Evolutionary conservation across 2,797 vertebrate species (phyloP), one percentile per base, ranked within the genome.

Genomic region (Chelon labrosus): DNA sequence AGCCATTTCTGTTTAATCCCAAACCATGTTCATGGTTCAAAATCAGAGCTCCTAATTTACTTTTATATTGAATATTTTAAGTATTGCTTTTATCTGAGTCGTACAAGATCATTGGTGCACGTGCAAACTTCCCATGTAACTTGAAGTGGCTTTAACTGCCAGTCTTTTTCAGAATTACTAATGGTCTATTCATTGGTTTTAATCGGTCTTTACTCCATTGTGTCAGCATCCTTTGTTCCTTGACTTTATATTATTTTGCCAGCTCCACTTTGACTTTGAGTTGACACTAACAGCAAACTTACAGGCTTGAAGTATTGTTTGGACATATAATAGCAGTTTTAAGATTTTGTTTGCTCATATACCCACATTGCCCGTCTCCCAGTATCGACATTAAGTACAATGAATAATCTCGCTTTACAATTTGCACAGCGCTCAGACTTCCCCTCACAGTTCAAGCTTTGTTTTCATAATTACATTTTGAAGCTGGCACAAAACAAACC

Each of bases 211-310:
- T 49, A 52, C 73, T 75, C 64, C 42, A 85, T 88, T 87, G 77
- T 91, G 44, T 77, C 71, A 70, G 4, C 31, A 50, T 62, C 73
- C 82, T 87, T 86, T 91, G 82, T 91, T 87, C 79, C 69, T 77
- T 77, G 67, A 80, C 90, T 90, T 62, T 59, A 64, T 75, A 80
- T 85, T 87, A 84, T 87, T 83, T 79, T 39, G 39, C 68, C 81
- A 66, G 77, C 84, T 89, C 84, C 83, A 86, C 90, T 90, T 84
- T 91, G 89, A 91, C 90, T 92, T 92, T 92, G 86, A 82, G 88
- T 84, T 76, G 87, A 84, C 85, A 77, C 73, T 52, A 70, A 87
- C 72, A 3, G 76, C 58, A 71, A 82, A 88, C 86, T 74, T 81
- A 75, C 44, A 79, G 80, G 58, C 75, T 63, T 1, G 19, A 39